phyloP scores from a whole-genome alignment of 23 tunicate species.

The Phallusia fumigata region DNA sequence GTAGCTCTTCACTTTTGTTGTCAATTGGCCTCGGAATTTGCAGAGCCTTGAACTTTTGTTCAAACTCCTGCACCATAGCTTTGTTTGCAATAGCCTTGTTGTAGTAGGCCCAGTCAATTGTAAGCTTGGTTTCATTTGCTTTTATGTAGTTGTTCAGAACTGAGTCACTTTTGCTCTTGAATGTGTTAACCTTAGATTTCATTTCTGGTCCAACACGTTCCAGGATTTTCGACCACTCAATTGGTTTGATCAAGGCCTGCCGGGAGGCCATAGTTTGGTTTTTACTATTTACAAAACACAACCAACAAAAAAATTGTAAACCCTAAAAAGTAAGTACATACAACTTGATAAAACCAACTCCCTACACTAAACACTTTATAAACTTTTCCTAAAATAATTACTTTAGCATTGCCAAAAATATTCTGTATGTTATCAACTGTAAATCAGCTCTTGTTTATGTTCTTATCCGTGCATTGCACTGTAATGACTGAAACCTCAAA shows the following conservation, averaged over 20 bases:
- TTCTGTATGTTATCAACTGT: too few species aligned
- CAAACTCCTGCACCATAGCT: slow-evolving; percentile 86
- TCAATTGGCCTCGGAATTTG: slow-evolving; percentile 56
- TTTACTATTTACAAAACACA: background rate
- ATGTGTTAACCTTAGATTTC: slow-evolving; percentile 59
- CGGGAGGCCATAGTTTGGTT: slow-evolving; percentile 40
- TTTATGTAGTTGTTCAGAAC: slow-evolving; percentile 74
- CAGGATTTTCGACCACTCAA: slow-evolving; percentile 79
- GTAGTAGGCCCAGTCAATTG: slow-evolving; percentile 91
- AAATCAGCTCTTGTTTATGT: too few species aligned
- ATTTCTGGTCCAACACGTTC: slow-evolving; percentile 72
- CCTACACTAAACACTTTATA: too few species aligned
- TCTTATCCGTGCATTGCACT: too few species aligned
- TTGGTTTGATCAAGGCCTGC: slow-evolving; percentile 52
- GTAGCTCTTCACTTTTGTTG: slow-evolving; percentile 56
- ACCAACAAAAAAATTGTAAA: background rate
- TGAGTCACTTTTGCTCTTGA: slow-evolving; percentile 90
- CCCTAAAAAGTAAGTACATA: background rate
- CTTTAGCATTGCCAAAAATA: too few species aligned
- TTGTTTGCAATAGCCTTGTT: slow-evolving; percentile 61
- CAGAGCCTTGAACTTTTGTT: slow-evolving; percentile 54
- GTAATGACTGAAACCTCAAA: too few species aligned
- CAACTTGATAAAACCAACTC: too few species aligned
- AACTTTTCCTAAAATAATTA: too few species aligned
- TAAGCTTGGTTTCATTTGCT: slow-evolving; percentile 60